phyloP scores from a whole-genome alignment of 2,888 invertebrate genomes.

The Ophonus ardosiacus region DNA sequence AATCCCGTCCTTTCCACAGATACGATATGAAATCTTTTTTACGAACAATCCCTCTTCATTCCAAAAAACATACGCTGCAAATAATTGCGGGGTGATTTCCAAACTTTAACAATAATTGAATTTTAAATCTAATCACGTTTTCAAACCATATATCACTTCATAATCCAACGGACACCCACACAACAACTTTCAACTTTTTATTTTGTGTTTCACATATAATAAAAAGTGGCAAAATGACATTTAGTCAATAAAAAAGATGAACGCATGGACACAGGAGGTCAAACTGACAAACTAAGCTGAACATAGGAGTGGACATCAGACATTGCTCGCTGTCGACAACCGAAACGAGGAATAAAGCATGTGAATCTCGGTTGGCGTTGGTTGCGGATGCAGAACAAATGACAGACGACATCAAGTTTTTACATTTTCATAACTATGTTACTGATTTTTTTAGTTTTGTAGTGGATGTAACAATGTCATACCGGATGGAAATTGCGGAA shows the following conservation, averaged over 20 bases:
- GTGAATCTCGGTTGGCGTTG: no score
- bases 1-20: no score
- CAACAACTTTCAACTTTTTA: neutral
- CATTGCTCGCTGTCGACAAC: neutral
- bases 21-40: no score
- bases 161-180: neutral
- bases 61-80: no score
- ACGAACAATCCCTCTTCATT: no score
- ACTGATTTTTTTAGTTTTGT: no score
- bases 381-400: no score
- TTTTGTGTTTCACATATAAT: slow-evolving; percentile 14
- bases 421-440: no score
- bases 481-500: no score
- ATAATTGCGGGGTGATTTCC: no score
- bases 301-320: neutral
- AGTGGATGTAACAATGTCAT: no score
- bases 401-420: no score
- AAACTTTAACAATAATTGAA: neutral
- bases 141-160: neutral
- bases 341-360: slow-evolving; percentile 27
- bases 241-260: slow-evolving; percentile 35
- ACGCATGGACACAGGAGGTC: slow-evolving; percentile 1
- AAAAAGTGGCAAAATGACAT: slow-evolving; percentile 34
- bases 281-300: slow-evolving; percentile 26
- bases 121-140: neutral